Conservation (phyloP, 2,888 invertebrate species). For the Erannis defoliaria region DNA sequence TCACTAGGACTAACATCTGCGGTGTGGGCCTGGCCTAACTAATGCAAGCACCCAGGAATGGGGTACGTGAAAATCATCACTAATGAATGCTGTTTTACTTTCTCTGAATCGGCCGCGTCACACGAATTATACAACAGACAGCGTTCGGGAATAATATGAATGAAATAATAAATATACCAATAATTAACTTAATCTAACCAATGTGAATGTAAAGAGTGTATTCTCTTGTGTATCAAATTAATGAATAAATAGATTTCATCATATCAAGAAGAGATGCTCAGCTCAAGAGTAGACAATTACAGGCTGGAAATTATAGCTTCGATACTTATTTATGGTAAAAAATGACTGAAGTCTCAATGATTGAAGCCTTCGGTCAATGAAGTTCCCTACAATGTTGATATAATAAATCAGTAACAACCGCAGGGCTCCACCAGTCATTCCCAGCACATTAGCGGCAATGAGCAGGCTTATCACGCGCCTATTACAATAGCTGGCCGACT, state of each 20-base stretch:
- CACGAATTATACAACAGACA: constrained; percentile 1
- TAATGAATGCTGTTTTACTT: constrained; percentile 32
- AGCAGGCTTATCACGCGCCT: constrained; percentile 41
- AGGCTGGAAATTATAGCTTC: no score
- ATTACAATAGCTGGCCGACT: constrained; percentile 38
- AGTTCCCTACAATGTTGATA: neutral
- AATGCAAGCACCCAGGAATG: constrained; percentile 4
- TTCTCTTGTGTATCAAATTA: no score
- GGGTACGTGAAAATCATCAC: constrained; percentile 24
- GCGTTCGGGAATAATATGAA: neutral
- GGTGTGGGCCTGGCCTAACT: neutral
- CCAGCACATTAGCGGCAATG: constrained; percentile 35
- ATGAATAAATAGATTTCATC: no score
- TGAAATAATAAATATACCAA: no score
- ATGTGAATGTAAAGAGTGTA: no score
- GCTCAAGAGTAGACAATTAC: no score
- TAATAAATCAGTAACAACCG: constrained; percentile 9
- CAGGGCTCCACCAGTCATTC: constrained; percentile 11
- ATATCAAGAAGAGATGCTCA: no score
- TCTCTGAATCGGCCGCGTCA: constrained; percentile 19
- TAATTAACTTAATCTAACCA: no score
- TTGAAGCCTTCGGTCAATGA: neutral
- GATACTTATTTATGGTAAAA: no score
- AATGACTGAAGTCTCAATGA: neutral
- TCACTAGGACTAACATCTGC: neutral